These are phyloP conservation scores for Ictalurus punctatus DNA, from an alignment of 2,113 vertebrate species.

Conservation along the genomic window DNA sequence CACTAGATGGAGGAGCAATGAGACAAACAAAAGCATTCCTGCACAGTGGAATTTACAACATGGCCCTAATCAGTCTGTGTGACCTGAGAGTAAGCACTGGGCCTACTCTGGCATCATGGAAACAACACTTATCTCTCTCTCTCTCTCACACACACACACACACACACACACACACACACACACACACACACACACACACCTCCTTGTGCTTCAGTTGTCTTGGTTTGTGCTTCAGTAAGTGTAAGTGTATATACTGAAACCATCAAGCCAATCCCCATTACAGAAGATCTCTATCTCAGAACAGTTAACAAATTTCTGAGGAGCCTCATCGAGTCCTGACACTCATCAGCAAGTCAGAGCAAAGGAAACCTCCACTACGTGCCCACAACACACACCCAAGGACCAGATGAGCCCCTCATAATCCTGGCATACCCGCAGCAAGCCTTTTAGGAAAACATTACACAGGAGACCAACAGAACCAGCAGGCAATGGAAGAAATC, in stretches of 20 bases:
- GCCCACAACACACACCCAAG: background rate
- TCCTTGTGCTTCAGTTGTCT: too few relatives aligned
- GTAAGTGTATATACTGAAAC: background rate
- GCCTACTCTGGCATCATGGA: constrained; percentile 32
- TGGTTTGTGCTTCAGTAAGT: background rate
- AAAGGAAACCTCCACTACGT: background rate
- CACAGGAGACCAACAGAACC: background rate
- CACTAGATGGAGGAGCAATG: constrained; percentile 19
- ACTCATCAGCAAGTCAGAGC: constrained; percentile 15
- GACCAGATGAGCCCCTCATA: background rate
- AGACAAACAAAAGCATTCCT: constrained; percentile 58
- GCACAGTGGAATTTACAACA: constrained; percentile 56
- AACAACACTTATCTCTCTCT: constrained; percentile 34
- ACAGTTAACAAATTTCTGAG: background rate
- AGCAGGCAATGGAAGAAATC: background rate
- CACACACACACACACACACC: background rate
- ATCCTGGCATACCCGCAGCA: background rate
- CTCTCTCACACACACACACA: background rate
- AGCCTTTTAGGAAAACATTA: background rate
- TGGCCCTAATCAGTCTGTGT: constrained; percentile 46
- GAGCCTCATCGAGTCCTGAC: background rate
- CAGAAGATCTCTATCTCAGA: background rate
- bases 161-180: background rate
- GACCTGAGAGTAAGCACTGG: constrained; percentile 43
- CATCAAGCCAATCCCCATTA: background rate